Percentiles rank a stretch among this genome's conserved stretches.
phyloP scores from a whole-genome alignment of 2,888 invertebrate species.

The Ophion ventricosus region DNA sequence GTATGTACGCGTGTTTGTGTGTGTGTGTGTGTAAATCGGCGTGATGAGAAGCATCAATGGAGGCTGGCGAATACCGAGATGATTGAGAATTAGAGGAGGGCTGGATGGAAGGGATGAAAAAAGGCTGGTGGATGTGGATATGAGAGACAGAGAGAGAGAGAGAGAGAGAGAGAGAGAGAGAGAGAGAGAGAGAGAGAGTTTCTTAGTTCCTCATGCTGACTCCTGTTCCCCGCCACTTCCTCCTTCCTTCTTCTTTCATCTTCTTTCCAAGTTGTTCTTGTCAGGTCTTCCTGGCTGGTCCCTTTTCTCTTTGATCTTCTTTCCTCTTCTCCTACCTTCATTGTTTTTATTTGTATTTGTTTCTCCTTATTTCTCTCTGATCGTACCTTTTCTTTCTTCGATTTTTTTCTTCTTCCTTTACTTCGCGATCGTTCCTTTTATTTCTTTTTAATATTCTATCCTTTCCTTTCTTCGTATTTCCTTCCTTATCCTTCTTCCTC shows the following conservation, averaged over 20 bases:
- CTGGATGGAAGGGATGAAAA: background rate
- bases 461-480: too few relatives aligned
- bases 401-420: too few relatives aligned
- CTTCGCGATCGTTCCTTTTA: too few relatives aligned
- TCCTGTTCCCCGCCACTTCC: constrained; percentile 15
- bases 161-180: background rate
- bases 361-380: background rate
- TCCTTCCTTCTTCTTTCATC: background rate
- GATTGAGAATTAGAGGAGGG: constrained; percentile 13
- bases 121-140: background rate
- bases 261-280: background rate
- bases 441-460: too few relatives aligned
- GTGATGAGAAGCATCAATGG: constrained; percentile 54
- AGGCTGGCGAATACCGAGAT: constrained; percentile 39
- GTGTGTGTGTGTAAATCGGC: constrained; percentile 22
- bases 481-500: too few relatives aligned
- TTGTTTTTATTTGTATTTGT: too few relatives aligned
- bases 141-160: background rate
- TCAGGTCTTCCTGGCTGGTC: too few relatives aligned
- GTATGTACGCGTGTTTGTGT: constrained; percentile 9
- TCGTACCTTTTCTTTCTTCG: background rate
- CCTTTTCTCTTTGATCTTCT: too few relatives aligned
- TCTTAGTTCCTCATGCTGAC: background rate
- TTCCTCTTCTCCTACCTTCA: too few relatives aligned
- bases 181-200: background rate